Conservation (phyloP, 2,888 invertebrate genomes). For the Melieria crassipennis region DNA sequence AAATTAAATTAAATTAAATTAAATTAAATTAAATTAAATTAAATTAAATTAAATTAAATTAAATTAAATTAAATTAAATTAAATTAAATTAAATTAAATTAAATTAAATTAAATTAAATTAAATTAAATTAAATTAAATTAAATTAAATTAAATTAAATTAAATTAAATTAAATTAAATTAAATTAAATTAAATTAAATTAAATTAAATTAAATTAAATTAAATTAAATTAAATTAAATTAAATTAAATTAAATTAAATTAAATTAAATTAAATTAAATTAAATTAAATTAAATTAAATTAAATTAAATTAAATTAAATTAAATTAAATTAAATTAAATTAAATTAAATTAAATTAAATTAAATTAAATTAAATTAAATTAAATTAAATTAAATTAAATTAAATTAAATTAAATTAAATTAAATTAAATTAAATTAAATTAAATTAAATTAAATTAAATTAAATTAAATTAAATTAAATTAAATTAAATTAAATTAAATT, state of each 20-base stretch:
- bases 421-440: neutral
- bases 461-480: neutral
- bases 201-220: no score
- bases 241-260: neutral
- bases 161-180: no score
- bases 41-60: neutral
- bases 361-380: neutral
- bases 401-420: neutral
- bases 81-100: neutral
- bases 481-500: no score
- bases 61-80: neutral
- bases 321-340: conserved; percentile 1
- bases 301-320: neutral
- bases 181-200: no score
- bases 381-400: neutral
- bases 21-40: neutral
- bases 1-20: conserved; percentile 1
- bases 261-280: neutral
- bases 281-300: neutral
- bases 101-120: neutral
- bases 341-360: neutral
- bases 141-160: neutral
- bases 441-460: neutral
- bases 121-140: neutral
- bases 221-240: no score